Conservation (phyloP, 2,888 invertebrate species). For the Entomobrya multifasciata region DNA sequence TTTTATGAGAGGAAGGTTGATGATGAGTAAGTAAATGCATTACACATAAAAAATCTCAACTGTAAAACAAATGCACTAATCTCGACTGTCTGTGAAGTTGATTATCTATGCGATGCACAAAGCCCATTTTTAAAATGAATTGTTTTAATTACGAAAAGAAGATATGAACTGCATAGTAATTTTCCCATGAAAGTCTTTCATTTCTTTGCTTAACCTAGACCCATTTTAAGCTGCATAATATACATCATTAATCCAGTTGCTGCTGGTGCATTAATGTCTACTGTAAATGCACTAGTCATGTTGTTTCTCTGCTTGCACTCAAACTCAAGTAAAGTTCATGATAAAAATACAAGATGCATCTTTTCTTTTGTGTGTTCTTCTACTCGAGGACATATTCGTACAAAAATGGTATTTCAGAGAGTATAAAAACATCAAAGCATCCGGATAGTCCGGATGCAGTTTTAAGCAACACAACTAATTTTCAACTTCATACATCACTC, state of each 20-base stretch:
- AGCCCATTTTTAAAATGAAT: slow-evolving; percentile 40
- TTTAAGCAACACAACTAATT: slow-evolving; percentile 25
- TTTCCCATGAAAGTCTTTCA: slow-evolving; percentile 8
- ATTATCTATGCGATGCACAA: slow-evolving; percentile 40
- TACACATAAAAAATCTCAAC: neutral
- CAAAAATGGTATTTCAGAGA: no score
- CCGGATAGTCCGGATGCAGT: no score
- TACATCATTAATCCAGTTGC: neutral
- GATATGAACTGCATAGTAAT: slow-evolving; percentile 20
- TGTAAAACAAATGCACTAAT: no score
- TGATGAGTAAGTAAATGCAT: slow-evolving; percentile 13
- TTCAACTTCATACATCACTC: slow-evolving; percentile 51
- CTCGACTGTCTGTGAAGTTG: neutral
- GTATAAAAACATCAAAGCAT: no score
- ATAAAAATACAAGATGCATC: slow-evolving; percentile 43
- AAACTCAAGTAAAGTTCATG: neutral
- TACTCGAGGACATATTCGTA: no score
- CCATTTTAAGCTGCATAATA: no score
- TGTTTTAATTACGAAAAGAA: slow-evolving; percentile 52
- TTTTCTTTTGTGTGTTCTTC: no score
- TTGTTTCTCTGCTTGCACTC: no score
- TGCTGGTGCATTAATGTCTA: no score
- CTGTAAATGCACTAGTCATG: no score
- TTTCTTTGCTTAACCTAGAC: slow-evolving; percentile 13
- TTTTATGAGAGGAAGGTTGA: neutral